Conservation (phyloP, 1,140 invertebrate genomes). For the Solen grandis region DNA sequence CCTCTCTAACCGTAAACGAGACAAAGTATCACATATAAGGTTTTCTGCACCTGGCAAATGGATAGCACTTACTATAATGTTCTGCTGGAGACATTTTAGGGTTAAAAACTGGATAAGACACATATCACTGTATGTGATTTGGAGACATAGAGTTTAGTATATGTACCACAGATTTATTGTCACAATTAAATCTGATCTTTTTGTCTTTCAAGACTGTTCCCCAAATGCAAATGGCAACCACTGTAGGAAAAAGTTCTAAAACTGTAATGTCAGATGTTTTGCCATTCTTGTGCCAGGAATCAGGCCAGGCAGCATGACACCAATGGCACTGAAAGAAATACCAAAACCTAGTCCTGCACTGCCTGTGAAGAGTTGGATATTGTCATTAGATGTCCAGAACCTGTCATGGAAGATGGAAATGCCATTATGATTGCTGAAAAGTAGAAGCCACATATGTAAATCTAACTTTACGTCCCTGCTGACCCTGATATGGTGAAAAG, state of each 20-base stretch:
- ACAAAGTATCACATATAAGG: slow-evolving; percentile 29
- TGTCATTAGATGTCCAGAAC: slow-evolving; percentile 17
- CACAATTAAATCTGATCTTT: slow-evolving; percentile 30
- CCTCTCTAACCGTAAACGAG: too few relatives aligned
- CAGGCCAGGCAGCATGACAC: slow-evolving; percentile 8
- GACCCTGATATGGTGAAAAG: neutral
- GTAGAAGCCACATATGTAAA: slow-evolving; percentile 6
- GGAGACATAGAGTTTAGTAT: slow-evolving; percentile 26
- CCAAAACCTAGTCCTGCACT: slow-evolving; percentile 23
- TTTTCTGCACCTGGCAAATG: slow-evolving; percentile 26
- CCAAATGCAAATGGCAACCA: slow-evolving; percentile 16
- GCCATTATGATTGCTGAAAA: too few relatives aligned
- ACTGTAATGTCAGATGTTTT: slow-evolving; percentile 35
- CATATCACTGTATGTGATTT: slow-evolving; percentile 25
- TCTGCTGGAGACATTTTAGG: neutral
- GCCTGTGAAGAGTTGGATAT: slow-evolving; percentile 34
- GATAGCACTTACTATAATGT: slow-evolving; percentile 10
- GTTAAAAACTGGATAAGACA: slow-evolving; percentile 8
- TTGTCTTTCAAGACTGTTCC: slow-evolving; percentile 6
- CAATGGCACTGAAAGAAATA: slow-evolving; percentile 34
- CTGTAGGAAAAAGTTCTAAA: slow-evolving; percentile 49
- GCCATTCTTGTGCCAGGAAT: neutral
- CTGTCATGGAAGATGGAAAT: slow-evolving; percentile 32
- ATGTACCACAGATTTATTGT: too few relatives aligned
- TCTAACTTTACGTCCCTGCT: neutral